Conservation (phyloP, 2,888 invertebrate species). For the Melanophora roralis region DNA sequence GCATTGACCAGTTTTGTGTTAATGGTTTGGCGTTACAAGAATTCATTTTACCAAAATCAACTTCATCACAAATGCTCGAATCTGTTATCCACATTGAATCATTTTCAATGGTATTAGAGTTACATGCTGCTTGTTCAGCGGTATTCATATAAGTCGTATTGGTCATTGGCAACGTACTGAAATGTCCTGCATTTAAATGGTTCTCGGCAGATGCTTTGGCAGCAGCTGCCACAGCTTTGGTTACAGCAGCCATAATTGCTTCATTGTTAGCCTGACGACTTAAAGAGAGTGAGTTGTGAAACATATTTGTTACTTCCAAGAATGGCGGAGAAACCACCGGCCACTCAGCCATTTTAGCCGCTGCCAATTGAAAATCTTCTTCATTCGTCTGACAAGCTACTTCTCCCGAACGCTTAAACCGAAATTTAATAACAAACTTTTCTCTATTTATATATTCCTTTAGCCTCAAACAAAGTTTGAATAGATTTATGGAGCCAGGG, state of each 20-base stretch:
- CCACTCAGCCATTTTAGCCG: constrained; percentile 30
- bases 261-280: constrained; percentile 62
- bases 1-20: constrained; percentile 69
- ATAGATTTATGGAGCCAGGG: constrained; percentile 28
- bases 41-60: constrained; percentile 54
- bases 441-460: constrained; percentile 9
- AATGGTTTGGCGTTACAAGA: not conserved
- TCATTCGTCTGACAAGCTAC: constrained; percentile 80
- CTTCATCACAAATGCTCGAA: constrained; percentile 53
- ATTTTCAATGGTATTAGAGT: not conserved
- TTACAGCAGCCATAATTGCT: constrained; percentile 63
- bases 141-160: not conserved
- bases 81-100: constrained; percentile 38
- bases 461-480: constrained; percentile 20
- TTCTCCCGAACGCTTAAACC: constrained; percentile 78
- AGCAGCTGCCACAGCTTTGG: constrained; percentile 64
- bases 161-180: constrained; percentile 50
- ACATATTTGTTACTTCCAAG: constrained; percentile 31
- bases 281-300: constrained; percentile 38
- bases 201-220: constrained; percentile 60
- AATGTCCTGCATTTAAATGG: constrained; percentile 38
- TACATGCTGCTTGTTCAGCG: not conserved
- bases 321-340: not conserved
- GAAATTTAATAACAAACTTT: constrained; percentile 83
- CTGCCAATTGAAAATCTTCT: constrained; percentile 38